Evolutionary conservation across 2,113 vertebrate species (phyloP).

Genomic region (Podarcis cretensis): DNA sequence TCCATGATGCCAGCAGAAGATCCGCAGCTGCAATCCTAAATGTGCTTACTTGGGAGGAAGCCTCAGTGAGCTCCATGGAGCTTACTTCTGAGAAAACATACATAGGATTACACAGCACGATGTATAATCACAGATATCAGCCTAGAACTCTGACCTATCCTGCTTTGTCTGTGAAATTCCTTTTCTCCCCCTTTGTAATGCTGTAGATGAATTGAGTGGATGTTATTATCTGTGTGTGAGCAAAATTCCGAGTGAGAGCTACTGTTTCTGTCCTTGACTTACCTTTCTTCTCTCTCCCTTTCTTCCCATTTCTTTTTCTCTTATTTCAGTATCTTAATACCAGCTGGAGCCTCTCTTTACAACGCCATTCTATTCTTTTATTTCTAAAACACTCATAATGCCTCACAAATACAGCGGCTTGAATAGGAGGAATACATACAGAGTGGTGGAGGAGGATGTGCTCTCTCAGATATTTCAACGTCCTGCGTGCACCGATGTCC

Average conservation of each 20-base stretch:
- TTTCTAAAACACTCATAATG: conserved; percentile 75
- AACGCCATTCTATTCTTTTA: conserved; percentile 71
- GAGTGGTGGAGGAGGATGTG: conserved; percentile 61
- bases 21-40: neutral
- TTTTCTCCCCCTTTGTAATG: conserved; percentile 58
- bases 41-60: neutral
- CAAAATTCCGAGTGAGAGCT: conserved; percentile 60
- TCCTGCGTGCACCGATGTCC: conserved; percentile 59
- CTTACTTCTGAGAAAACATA: neutral
- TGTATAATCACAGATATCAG: conserved; percentile 62
- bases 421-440: conserved; percentile 66
- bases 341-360: conserved; percentile 76
- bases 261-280: conserved; percentile 81
- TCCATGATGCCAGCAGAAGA: no score
- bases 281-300: conserved; percentile 68
- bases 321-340: conserved; percentile 76
- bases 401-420: conserved; percentile 74
- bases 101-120: conserved; percentile 31
- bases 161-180: conserved; percentile 71
- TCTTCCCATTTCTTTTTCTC: conserved; percentile 69
- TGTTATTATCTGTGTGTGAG: conserved; percentile 66
- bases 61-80: neutral
- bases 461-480: conserved; percentile 61
- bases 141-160: conserved; percentile 78
- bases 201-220: conserved; percentile 61